phyloP scores from a whole-genome alignment of 2,888 invertebrate species.

The Heteromyza rotundicornis region DNA sequence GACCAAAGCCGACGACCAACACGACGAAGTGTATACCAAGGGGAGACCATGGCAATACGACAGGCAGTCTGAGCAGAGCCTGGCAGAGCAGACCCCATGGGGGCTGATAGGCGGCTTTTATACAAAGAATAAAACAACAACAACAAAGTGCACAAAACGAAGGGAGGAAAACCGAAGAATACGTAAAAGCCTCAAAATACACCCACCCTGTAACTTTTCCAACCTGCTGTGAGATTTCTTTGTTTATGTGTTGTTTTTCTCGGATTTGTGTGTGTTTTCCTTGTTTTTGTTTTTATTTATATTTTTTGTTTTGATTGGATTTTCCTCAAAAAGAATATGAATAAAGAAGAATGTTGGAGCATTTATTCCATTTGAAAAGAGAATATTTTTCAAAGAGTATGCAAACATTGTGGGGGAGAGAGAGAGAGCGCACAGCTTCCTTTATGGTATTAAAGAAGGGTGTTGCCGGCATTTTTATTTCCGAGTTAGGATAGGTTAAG shows the following conservation, averaged over 20 bases:
- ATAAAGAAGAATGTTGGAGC: background rate
- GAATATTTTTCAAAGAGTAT: no score
- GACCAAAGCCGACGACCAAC: background rate
- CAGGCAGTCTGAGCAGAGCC: slow-evolving; percentile 10
- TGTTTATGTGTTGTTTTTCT: background rate
- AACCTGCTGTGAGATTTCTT: background rate
- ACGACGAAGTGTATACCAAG: background rate
- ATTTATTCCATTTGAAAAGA: no score
- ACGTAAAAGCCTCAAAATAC: background rate
- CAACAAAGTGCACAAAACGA: background rate
- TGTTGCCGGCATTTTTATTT: background rate
- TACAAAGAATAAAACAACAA: background rate
- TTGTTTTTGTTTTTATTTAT: background rate
- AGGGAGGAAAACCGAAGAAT: no score
- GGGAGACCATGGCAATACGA: slow-evolving; percentile 2
- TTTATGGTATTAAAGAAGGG: background rate
- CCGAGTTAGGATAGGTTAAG: no score
- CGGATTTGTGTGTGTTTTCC: background rate
- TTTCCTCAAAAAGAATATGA: background rate
- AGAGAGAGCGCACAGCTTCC: no score
- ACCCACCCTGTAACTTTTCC: background rate
- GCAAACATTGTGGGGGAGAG: no score
- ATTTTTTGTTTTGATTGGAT: background rate
- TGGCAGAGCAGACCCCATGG: no score
- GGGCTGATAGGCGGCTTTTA: no score